Percentiles rank a stretch among this genome's conserved stretches.
Evolutionary conservation across 2,797 vertebrate genomes (phyloP).

Genomic region (Lophius americanus): DNA sequence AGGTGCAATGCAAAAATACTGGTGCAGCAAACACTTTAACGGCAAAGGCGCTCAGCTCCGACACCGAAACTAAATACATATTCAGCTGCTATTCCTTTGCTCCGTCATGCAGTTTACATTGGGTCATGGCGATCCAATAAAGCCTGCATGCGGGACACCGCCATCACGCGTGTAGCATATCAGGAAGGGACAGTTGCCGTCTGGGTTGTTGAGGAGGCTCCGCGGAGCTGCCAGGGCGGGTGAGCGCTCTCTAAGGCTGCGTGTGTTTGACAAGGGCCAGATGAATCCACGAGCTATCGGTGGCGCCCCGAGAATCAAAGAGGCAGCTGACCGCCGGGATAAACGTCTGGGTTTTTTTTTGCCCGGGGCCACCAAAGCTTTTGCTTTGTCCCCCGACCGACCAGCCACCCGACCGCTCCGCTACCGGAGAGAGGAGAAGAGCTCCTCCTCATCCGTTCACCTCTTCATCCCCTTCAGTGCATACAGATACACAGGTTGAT

Average conservation of each 20-base stretch:
- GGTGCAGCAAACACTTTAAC: constrained; percentile 58
- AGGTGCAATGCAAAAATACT: constrained; percentile 50
- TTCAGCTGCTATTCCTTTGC: constrained; percentile 55
- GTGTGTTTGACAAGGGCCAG: constrained; percentile 99
- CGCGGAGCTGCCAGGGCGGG: constrained; percentile 94
- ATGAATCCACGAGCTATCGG: constrained; percentile 99
- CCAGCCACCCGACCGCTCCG: constrained; percentile 74
- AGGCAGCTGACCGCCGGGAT: constrained; percentile 99
- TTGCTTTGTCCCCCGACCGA: constrained; percentile 78
- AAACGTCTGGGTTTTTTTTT: constrained; percentile 94
- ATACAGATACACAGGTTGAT: constrained; percentile 42
- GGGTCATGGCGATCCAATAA: constrained; percentile 68
- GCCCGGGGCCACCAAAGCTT: constrained; percentile 90
- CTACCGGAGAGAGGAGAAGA: constrained; percentile 63
- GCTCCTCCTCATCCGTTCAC: constrained; percentile 54
- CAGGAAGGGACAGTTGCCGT: constrained; percentile 86
- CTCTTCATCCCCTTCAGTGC: constrained; percentile 46
- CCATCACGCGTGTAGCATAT: constrained; percentile 83
- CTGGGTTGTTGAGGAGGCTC: constrained; percentile 86
- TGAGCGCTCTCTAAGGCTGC: constrained; percentile 91
- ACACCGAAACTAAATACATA: constrained; percentile 56
- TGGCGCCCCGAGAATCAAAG: constrained; percentile 96
- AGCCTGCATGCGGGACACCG: constrained; percentile 73
- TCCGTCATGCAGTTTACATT: constrained; percentile 72
- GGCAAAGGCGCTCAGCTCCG: constrained; percentile 64